Conservation (phyloP, 2,113 vertebrate species). For the Microcebus tavaratra region DNA sequence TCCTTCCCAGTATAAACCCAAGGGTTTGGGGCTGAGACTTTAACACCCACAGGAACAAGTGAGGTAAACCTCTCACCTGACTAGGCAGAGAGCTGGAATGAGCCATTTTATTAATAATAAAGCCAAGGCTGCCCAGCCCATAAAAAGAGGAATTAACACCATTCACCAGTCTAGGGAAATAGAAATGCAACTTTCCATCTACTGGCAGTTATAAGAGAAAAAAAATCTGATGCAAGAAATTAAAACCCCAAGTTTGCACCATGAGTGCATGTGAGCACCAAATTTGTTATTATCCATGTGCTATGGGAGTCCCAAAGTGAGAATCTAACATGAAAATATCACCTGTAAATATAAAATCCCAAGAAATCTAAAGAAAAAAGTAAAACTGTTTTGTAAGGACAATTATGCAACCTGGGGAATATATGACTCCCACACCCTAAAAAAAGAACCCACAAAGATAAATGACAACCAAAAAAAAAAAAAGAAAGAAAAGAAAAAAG, state of each 20-base stretch:
- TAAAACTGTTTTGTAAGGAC: background rate
- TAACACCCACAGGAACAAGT: background rate
- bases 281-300: background rate
- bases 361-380: background rate
- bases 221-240: background rate
- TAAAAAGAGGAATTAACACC: background rate
- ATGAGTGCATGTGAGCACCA: background rate
- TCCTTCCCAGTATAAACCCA: background rate
- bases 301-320: background rate
- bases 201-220: background rate
- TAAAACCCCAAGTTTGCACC: background rate
- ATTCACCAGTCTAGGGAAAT: background rate
- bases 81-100: background rate
- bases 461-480: background rate
- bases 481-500: background rate
- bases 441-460: background rate
- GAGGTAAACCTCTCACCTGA: background rate
- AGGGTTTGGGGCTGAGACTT: background rate
- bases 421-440: background rate
- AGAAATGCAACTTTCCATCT: background rate
- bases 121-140: fast-evolving
- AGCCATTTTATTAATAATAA: background rate
- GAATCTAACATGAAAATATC: background rate
- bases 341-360: background rate
- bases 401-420: background rate